These are phyloP conservation scores for Chymomyza caudatula DNA, from an alignment of 2,888 invertebrate genomes.

Conservation along the genomic window DNA sequence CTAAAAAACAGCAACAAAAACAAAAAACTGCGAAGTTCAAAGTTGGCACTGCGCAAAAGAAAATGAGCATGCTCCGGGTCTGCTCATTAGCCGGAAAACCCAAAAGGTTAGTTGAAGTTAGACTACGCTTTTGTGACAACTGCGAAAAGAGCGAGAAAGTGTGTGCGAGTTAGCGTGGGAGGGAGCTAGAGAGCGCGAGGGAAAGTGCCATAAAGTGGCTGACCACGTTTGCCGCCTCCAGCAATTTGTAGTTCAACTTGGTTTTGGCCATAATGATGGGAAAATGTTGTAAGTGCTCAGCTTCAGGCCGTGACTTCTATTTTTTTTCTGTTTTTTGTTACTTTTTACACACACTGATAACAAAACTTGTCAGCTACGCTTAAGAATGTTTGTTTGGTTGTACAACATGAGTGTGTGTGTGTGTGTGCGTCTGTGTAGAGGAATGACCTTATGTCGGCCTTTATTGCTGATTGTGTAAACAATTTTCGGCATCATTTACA, in stretches of 20 bases:
- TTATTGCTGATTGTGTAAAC: conserved; percentile 27
- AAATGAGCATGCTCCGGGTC: conserved; percentile 37
- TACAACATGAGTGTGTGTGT: background rate
- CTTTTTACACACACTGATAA: conserved; percentile 5
- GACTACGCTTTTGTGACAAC: background rate
- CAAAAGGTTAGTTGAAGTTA: background rate
- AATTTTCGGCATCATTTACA: conserved; percentile 44
- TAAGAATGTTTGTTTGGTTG: background rate
- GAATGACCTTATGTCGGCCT: conserved; percentile 30
- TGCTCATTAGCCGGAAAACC: conserved; percentile 50
- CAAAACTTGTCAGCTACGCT: background rate
- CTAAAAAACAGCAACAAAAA: conserved; percentile 18
- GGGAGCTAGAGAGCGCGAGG: background rate
- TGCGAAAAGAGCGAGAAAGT: background rate
- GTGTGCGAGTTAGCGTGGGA: background rate
- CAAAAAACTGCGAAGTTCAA: conserved; percentile 47
- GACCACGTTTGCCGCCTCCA: conserved; percentile 1
- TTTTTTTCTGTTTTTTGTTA: background rate
- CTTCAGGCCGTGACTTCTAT: background rate
- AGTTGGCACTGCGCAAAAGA: conserved; percentile 51
- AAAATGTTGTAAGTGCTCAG: conserved; percentile 34
- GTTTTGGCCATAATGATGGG: conserved; percentile 63
- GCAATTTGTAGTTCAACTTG: conserved; percentile 23
- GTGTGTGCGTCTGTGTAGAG: background rate
- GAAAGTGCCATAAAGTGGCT: background rate